A percentile compares a stretch with the other conserved stretches of the same genome.
Evolutionary conservation across 2,113 vertebrate genomes (phyloP).

Genomic region (Chloroceryle aenea): DNA sequence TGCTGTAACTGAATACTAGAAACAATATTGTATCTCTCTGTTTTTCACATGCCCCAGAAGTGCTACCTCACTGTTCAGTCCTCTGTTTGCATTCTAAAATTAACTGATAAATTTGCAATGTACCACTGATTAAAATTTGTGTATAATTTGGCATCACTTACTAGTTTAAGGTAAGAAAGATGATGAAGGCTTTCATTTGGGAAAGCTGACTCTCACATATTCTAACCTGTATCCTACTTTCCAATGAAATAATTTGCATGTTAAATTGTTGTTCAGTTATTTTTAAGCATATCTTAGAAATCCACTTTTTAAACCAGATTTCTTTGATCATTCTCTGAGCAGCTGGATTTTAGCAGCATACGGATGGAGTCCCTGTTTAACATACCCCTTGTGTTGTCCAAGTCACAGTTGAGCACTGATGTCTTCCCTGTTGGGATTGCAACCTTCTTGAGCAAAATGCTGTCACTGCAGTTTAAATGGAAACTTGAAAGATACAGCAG

Average conservation of each 20-base stretch:
- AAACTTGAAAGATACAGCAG: conserved; percentile 71
- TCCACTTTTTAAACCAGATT: background rate
- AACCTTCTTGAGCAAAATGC: conserved; percentile 59
- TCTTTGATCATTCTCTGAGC: background rate
- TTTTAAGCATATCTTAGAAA: background rate
- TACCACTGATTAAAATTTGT: background rate
- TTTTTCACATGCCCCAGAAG: background rate
- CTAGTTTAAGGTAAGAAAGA: background rate
- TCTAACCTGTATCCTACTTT: background rate
- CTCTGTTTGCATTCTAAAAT: background rate
- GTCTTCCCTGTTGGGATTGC: conserved; percentile 63
- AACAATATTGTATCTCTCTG: background rate
- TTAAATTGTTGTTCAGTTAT: background rate
- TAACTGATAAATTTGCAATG: background rate
- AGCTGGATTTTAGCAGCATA: background rate
- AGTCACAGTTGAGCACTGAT: conserved; percentile 7
- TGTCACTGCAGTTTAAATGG: conserved; percentile 63
- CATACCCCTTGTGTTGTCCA: background rate
- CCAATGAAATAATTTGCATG: background rate
- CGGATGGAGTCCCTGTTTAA: background rate
- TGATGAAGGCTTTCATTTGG: background rate
- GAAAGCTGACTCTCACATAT: background rate
- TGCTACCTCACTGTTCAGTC: background rate
- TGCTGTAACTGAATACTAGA: background rate
- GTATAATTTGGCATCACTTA: background rate